Evolutionary conservation across 2,113 vertebrate genomes (phyloP).

Genomic region (Mastomys natalensis): DNA sequence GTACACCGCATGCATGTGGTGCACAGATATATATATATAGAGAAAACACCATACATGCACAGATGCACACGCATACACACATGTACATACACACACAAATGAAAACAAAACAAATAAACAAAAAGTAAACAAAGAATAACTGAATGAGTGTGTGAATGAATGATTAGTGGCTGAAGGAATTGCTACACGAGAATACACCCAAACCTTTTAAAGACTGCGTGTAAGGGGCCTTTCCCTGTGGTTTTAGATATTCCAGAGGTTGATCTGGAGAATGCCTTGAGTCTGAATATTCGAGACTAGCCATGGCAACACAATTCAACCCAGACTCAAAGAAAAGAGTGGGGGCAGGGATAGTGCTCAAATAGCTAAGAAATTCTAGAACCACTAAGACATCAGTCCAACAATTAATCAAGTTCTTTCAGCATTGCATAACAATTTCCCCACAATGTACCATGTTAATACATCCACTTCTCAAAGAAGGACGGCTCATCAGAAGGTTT

Average conservation of each 20-base stretch:
- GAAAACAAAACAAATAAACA: neutral
- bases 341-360: rapidly evolving
- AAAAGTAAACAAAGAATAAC: neutral
- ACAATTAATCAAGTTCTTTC: neutral
- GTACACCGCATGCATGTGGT: neutral
- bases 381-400: neutral
- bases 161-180: neutral
- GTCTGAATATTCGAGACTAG: neutral
- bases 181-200: neutral
- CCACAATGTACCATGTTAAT: neutral
- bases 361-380: neutral
- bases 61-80: neutral
- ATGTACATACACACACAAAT: neutral
- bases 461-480: neutral
- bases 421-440: neutral
- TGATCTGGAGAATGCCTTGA: neutral
- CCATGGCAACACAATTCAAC: neutral
- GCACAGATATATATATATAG: neutral
- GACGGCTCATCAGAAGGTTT: neutral
- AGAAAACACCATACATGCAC: neutral
- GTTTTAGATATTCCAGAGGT: neutral
- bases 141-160: neutral
- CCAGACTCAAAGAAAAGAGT: neutral
- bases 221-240: neutral
- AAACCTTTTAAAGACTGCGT: neutral